Percentiles rank a stretch among this genome's conserved stretches.
Evolutionary conservation across 2,888 invertebrate genomes (phyloP).

Genomic region (Nysson spinosus): DNA sequence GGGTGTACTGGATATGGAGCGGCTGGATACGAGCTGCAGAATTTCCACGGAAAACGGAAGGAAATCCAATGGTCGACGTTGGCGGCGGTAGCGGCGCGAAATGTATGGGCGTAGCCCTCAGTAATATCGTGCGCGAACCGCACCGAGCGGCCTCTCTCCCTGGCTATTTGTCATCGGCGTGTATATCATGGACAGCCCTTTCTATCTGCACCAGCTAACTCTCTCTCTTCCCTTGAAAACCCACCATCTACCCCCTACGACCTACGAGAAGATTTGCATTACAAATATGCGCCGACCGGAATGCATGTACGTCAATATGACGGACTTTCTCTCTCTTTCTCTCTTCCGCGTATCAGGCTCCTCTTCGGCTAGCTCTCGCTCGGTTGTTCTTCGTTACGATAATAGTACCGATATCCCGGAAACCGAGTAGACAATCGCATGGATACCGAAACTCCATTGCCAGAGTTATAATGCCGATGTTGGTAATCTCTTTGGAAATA

Average conservation of each 20-base stretch:
- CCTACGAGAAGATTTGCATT: slow-evolving; percentile 71
- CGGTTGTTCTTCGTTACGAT: slow-evolving; percentile 42
- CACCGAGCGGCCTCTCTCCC: slow-evolving; percentile 50
- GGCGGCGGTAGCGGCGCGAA: slow-evolving; percentile 53
- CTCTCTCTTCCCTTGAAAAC: slow-evolving; percentile 11
- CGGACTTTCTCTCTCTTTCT: slow-evolving; percentile 47
- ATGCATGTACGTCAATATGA: slow-evolving; percentile 67
- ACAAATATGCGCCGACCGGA: slow-evolving; percentile 68
- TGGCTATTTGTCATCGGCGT: slow-evolving; percentile 67
- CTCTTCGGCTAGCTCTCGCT: neutral
- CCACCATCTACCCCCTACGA: slow-evolving; percentile 45
- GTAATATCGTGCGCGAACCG: slow-evolving; percentile 64
- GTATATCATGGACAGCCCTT: slow-evolving; percentile 63
- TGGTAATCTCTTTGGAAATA: neutral
- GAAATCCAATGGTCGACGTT: slow-evolving; percentile 65
- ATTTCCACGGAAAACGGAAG: slow-evolving; percentile 66
- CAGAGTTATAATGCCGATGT: too few species aligned
- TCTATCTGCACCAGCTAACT: slow-evolving; percentile 56
- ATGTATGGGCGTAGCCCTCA: slow-evolving; percentile 61
- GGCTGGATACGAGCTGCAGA: slow-evolving; percentile 33
- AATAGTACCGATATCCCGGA: slow-evolving; percentile 45
- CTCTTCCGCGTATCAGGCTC: neutral
- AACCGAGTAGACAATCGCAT: slow-evolving; percentile 29
- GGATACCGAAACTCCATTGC: too few species aligned
- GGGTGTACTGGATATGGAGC: neutral